Base-by-base conservation (phyloP, 1,140 invertebrate species). In the Drosophila melanica region DNA sequence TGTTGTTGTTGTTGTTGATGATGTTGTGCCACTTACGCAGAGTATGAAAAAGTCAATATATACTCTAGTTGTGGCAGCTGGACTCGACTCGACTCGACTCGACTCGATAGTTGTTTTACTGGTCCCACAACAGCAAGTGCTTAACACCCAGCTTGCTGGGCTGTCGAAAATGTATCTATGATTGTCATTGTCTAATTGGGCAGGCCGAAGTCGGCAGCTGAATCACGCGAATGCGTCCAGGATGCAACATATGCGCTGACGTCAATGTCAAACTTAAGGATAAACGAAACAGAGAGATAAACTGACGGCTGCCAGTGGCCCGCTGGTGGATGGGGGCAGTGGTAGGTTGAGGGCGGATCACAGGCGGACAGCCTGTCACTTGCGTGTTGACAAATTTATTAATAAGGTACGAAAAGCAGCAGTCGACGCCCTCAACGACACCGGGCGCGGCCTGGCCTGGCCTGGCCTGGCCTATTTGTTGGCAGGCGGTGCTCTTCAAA, bases 371-470 rank as follows among this genome's bases (percentile, higher is more conserved):
- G 84, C 45, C 90, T 91, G 90, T 91, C 90, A 91, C 73, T 86
- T 81, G 81, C 72, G 90, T 90, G 90, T 90, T 91, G 90, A 91
- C 90, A 91, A 91, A 91, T 91, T 91, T 91, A 91, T 91, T 91
- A 91, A 91, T 91, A 91, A 90, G 90, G 90, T 81, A 86, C 77
- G 81, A 81, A 72, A 57, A 50, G 37, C 54, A 44, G 59, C 77
- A 74, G 82, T 79, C 81, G 78, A 85, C 81, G 81, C 81, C 81
- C 81, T 84, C 75, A 86, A 81, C 66, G 62, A 73, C 62, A 78
- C 57, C 81, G 74, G 78, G 81, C 66, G 70, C 64, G 60, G 77
- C 62, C 39, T 71, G 75, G 75, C 79, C 81, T 89, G 78, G 81
- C 66, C 66, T 59, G 60, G 77, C 62, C 39, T 71, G 75, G 75